A percentile compares a stretch with the other conserved stretches of the same genome.
phyloP scores from a whole-genome alignment of 2,888 invertebrate species.

The Agriotes lineatus region DNA sequence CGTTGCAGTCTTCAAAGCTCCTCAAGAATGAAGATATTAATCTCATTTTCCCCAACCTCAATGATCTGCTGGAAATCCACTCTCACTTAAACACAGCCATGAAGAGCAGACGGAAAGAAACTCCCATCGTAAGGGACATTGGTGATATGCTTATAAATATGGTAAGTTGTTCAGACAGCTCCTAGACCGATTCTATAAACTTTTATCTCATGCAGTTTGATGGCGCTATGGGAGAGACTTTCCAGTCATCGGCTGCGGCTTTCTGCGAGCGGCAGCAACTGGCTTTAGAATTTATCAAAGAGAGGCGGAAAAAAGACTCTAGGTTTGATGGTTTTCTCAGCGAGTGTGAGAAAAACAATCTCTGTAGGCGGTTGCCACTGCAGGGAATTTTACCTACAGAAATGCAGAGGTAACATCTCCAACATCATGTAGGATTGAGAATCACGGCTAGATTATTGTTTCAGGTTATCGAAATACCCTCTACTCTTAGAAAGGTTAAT shows the following conservation, averaged over 20 bases:
- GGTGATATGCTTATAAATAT: slow-evolving; percentile 82
- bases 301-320: slow-evolving; percentile 82
- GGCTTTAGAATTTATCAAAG: slow-evolving; percentile 84
- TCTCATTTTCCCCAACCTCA: slow-evolving; percentile 87
- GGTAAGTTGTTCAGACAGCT: slow-evolving; percentile 63
- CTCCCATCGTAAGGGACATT: slow-evolving; percentile 78
- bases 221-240: slow-evolving; percentile 80
- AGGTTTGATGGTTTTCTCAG: slow-evolving; percentile 83
- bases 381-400: slow-evolving; percentile 90
- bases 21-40: slow-evolving; percentile 81
- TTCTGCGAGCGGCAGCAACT: slow-evolving; percentile 92
- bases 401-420: slow-evolving; percentile 78
- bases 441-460: too few species aligned
- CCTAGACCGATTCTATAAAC: not conserved
- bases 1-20: slow-evolving; percentile 76
- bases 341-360: slow-evolving; percentile 83
- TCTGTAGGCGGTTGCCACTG: slow-evolving; percentile 86
- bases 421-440: too few species aligned
- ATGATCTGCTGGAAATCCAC: slow-evolving; percentile 83
- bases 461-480: slow-evolving; percentile 89
- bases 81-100: slow-evolving; percentile 79
- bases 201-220: slow-evolving; percentile 72
- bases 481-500: slow-evolving; percentile 79
- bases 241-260: slow-evolving; percentile 81
- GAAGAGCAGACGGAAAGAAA: slow-evolving; percentile 77